Evolutionary conservation across 2,113 vertebrate genomes (phyloP).

Genomic region (Noctilio leporinus): DNA sequence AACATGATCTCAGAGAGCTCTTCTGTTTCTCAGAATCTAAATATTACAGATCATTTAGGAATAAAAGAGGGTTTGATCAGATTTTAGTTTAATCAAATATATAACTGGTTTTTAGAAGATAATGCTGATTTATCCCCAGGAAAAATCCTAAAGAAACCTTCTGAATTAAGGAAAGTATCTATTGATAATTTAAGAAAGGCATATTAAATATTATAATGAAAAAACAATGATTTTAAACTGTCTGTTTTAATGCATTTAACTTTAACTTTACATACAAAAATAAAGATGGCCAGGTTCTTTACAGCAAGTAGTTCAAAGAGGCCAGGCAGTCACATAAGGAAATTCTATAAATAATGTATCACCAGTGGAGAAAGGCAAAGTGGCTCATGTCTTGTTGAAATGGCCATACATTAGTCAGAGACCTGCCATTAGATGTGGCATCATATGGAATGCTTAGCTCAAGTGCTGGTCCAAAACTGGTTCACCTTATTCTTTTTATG

Average conservation of each 20-base stretch:
- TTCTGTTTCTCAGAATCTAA: background rate
- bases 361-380: background rate
- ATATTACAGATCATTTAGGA: background rate
- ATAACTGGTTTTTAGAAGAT: background rate
- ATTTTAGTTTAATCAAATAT: background rate
- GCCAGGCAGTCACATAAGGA: background rate
- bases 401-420: background rate
- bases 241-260: background rate
- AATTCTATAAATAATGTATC: slow-evolving; percentile 59
- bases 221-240: background rate
- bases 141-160: background rate
- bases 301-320: background rate
- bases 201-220: background rate
- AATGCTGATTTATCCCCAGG: background rate
- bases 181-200: background rate
- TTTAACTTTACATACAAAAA: background rate
- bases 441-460: background rate
- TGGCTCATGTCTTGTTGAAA: background rate
- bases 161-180: background rate
- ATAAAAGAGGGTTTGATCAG: background rate
- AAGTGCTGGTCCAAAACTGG: background rate
- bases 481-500: background rate
- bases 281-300: background rate
- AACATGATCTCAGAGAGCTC: background rate
- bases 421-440: background rate